A percentile compares a stretch with the other conserved stretches of the same genome.
These are phyloP conservation scores for Perizoma affinitatum DNA, from an alignment of 2,888 invertebrate species.

Conservation along the genomic window DNA sequence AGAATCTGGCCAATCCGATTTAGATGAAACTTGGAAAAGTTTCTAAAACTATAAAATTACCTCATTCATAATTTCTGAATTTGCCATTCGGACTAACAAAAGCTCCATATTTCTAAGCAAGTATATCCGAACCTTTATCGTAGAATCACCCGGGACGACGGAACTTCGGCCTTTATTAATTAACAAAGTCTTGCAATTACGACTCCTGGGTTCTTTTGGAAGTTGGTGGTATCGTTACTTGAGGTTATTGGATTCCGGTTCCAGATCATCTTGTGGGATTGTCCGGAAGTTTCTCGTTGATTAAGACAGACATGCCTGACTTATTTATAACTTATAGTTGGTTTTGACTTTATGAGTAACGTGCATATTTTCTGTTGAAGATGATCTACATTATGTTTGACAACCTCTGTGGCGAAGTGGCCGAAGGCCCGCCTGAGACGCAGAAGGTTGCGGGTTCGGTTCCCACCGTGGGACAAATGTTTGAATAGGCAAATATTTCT, in stretches of 20 bases:
- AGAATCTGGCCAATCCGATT: no score
- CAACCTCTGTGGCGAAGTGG: no score
- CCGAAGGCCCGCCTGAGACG: no score
- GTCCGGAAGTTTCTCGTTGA: slow-evolving; percentile 20
- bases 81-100: slow-evolving; percentile 5
- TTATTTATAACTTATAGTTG: neutral
- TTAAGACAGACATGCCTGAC: slow-evolving; percentile 12
- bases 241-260: slow-evolving; percentile 26
- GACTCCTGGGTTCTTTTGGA: slow-evolving; percentile 32
- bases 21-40: no score
- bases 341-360: neutral
- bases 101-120: slow-evolving; percentile 8
- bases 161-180: slow-evolving; percentile 66
- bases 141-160: slow-evolving; percentile 12
- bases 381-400: no score
- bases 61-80: neutral
- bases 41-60: no score
- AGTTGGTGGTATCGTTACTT: slow-evolving; percentile 25
- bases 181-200: slow-evolving; percentile 66
- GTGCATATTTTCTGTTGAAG: no score
- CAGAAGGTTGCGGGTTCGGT: no score
- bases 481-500: no score
- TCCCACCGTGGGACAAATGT: no score
- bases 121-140: slow-evolving; percentile 14
- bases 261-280: slow-evolving; percentile 21